Percentiles rank a stretch among this genome's conserved stretches.
Evolutionary conservation across 2,113 vertebrate species (phyloP).

Genomic region (Leiothrix lutea): DNA sequence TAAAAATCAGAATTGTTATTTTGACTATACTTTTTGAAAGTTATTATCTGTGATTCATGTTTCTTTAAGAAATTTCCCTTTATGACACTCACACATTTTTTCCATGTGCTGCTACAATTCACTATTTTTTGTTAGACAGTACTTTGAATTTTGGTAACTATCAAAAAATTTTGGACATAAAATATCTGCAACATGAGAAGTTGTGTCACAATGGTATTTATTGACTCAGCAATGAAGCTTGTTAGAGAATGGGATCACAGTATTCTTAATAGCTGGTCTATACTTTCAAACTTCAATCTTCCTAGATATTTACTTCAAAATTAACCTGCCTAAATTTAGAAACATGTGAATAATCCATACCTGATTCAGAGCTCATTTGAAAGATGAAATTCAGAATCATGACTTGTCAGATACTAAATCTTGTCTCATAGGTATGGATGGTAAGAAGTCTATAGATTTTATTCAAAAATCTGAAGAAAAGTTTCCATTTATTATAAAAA

Average conservation of each 20-base stretch:
- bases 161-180: neutral
- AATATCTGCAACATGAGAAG: neutral
- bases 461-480: neutral
- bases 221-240: neutral
- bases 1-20: neutral
- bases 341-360: neutral
- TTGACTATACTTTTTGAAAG: neutral
- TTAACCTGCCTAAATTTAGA: neutral
- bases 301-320: neutral
- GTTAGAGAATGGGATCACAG: neutral
- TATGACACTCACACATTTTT: neutral
- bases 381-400: neutral
- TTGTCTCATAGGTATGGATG: neutral
- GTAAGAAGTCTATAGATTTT: neutral
- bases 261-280: neutral
- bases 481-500: neutral
- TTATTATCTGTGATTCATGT: neutral
- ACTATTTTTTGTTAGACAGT: neutral
- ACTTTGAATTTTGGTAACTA: neutral
- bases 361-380: neutral
- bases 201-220: neutral
- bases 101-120: neutral
- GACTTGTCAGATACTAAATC: neutral
- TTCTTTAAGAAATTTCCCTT: neutral
- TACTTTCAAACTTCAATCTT: neutral